These are phyloP conservation scores for Lasioglossum lativentre DNA, from an alignment of 2,888 invertebrate species.

Conservation along the genomic window DNA sequence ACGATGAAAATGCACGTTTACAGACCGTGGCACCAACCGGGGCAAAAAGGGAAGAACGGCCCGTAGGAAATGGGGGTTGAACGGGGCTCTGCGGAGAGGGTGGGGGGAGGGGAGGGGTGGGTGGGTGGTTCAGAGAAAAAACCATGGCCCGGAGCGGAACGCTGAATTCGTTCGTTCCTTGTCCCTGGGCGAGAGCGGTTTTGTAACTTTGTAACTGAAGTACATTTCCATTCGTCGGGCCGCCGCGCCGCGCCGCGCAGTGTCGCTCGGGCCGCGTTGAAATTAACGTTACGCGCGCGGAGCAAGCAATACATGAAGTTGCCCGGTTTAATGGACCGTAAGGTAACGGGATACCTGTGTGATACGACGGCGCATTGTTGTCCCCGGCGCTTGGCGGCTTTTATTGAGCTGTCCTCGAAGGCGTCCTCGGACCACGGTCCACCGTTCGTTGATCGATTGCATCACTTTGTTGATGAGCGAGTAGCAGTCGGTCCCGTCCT, in stretches of 20 bases:
- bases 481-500: neutral
- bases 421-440: neutral
- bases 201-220: constrained; percentile 72
- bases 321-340: constrained; percentile 63
- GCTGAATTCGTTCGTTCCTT: constrained; percentile 68
- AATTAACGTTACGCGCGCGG: constrained; percentile 62
- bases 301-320: constrained; percentile 44
- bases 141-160: constrained; percentile 61
- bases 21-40: constrained; percentile 48
- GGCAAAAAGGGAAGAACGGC: constrained; percentile 23
- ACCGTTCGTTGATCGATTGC: neutral
- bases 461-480: neutral
- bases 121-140: constrained; percentile 23
- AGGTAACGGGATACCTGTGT: constrained; percentile 47
- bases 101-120: too few relatives aligned
- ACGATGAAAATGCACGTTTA: constrained; percentile 74
- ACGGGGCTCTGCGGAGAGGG: constrained; percentile 2
- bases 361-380: constrained; percentile 43
- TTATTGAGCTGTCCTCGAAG: neutral
- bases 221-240: constrained; percentile 59
- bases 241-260: too few relatives aligned
- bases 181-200: constrained; percentile 66
- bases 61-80: constrained; percentile 21
- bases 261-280: constrained; percentile 17
- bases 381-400: constrained; percentile 30